These are phyloP conservation scores for Phoenicopterus ruber DNA, from an alignment of 2,113 vertebrate genomes.

Conservation along the genomic window DNA sequence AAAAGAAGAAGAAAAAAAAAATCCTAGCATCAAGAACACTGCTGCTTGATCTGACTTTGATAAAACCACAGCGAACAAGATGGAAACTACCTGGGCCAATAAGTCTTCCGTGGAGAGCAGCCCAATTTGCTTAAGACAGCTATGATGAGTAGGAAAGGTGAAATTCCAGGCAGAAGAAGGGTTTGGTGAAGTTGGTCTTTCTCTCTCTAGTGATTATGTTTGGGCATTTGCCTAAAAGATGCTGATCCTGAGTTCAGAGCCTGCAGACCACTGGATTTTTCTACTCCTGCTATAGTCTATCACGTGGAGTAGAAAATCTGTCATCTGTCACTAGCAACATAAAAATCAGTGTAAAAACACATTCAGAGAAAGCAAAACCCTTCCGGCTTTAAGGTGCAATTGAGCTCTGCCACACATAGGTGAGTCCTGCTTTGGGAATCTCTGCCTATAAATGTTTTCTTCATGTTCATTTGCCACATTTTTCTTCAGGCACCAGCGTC, in stretches of 20 bases:
- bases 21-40: background rate
- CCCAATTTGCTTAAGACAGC: background rate
- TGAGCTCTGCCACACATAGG: background rate
- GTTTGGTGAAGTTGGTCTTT: background rate
- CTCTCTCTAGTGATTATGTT: background rate
- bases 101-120: background rate
- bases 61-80: background rate
- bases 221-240: background rate
- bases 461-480: background rate
- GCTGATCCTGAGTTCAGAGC: background rate
- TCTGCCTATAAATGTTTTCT: background rate
- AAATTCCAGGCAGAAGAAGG: background rate
- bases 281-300: background rate
- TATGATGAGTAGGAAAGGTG: background rate
- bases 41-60: background rate
- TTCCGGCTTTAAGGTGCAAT: background rate
- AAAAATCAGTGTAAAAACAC: background rate
- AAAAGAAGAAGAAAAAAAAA: background rate
- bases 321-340: background rate
- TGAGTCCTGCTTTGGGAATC: background rate
- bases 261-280: background rate
- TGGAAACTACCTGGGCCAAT: background rate
- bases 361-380: background rate
- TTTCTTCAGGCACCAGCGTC: background rate
- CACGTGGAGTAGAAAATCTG: background rate